phyloP scores from a whole-genome alignment of 2,797 vertebrate genomes.

The Micromesistius poutassou region DNA sequence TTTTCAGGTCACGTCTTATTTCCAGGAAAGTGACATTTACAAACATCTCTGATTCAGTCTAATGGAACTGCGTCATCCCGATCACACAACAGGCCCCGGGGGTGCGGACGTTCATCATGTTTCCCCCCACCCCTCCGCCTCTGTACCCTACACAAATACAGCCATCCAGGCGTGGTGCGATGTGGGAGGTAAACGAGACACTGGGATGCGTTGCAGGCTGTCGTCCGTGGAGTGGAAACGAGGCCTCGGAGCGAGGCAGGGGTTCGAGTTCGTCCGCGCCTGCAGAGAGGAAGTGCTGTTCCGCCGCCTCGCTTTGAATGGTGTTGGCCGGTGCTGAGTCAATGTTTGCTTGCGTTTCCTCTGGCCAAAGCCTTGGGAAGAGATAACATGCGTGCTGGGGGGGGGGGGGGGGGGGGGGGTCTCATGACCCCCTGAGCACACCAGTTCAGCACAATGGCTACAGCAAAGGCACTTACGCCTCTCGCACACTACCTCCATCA shows the following conservation, averaged over 20 bases:
- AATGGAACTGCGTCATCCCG: slow-evolving; percentile 48
- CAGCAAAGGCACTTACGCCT: too few relatives aligned
- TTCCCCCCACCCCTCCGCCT: too few relatives aligned
- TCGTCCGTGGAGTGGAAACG: slow-evolving; percentile 41
- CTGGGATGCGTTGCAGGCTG: slow-evolving; percentile 38
- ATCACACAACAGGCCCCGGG: slow-evolving; percentile 32
- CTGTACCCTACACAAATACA: slow-evolving; percentile 50
- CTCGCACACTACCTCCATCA: too few relatives aligned
- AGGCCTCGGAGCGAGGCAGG: slow-evolving; percentile 28
- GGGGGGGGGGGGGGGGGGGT: slow-evolving; percentile 14
- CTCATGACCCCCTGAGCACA: neutral
- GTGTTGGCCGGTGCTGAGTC: slow-evolving; percentile 33
- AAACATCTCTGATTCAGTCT: slow-evolving; percentile 45
- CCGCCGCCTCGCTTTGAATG: slow-evolving; percentile 36
- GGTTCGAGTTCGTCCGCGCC: slow-evolving; percentile 16
- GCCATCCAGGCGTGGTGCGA: slow-evolving; percentile 34
- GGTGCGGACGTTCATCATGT: slow-evolving; percentile 49
- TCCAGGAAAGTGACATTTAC: slow-evolving; percentile 55
- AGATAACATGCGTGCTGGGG: slow-evolving; percentile 45
- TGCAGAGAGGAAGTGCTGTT: slow-evolving; percentile 42
- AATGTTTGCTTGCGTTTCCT: slow-evolving; percentile 56
- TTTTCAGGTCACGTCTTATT: slow-evolving; percentile 56
- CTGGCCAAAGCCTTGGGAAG: slow-evolving; percentile 35
- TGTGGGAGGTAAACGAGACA: slow-evolving; percentile 45
- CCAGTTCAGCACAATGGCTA: neutral